Conservation (phyloP, 1,140 invertebrate species). For the Drosophila carrolli region DNA sequence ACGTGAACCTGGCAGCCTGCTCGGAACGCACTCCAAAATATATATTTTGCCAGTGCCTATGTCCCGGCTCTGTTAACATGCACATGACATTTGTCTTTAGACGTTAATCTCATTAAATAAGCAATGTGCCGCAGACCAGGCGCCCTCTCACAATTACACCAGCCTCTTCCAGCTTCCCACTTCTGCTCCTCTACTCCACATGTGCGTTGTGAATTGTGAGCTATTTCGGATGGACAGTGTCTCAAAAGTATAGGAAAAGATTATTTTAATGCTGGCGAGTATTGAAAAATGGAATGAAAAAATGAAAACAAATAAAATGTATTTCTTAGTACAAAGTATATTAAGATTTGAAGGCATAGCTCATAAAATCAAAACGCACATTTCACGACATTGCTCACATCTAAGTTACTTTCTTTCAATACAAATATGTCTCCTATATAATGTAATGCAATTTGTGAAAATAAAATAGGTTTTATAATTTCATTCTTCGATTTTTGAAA, state of each 20-base stretch:
- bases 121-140: slow-evolving; percentile 62
- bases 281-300: too few relatives aligned
- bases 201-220: slow-evolving; percentile 35
- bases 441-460: too few relatives aligned
- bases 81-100: slow-evolving; percentile 84
- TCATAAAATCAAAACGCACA: too few relatives aligned
- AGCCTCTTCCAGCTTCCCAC: slow-evolving; percentile 20
- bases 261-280: too few relatives aligned
- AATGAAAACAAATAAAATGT: too few relatives aligned
- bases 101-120: slow-evolving; percentile 84
- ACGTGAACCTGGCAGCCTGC: slow-evolving; percentile 23
- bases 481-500: too few relatives aligned
- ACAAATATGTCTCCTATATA: too few relatives aligned
- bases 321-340: too few relatives aligned
- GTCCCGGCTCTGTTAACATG: slow-evolving; percentile 65
- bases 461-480: neutral
- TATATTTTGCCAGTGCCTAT: slow-evolving; percentile 52
- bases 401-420: too few relatives aligned
- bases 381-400: too few relatives aligned
- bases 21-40: slow-evolving; percentile 52
- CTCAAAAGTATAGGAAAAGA: neutral
- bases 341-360: too few relatives aligned
- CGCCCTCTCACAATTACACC: slow-evolving; percentile 3
- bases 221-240: slow-evolving; percentile 44
- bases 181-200: neutral